Base-by-base conservation (phyloP, 2,888 invertebrate genomes). In the Osmoderma eremita region DNA sequence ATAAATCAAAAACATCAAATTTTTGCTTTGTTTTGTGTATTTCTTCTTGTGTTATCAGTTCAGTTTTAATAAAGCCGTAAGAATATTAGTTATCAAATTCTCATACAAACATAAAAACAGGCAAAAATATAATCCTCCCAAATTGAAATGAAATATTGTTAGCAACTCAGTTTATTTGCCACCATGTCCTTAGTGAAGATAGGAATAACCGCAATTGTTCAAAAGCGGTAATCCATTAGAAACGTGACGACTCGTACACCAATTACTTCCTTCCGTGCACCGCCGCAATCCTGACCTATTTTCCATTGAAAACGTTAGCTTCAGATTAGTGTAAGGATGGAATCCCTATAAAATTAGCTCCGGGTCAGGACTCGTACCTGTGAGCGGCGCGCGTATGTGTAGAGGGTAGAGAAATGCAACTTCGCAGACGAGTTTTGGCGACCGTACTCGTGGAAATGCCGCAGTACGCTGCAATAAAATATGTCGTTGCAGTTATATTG, bases 211-310 rank as follows among this genome's bases (percentile, higher is more conserved):
- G 10, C 30, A 61, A 61, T 48, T 36, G 24, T 36, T 30, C 36
- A n/a, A 61, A 45, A 18, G 45, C 36, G 30, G 20, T 45, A 58
- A 45, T 58, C 45, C 45, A 58, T 58, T 45, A 45, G 15, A 15
- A 41, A 13, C 8, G 30, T 8, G 24, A 12, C 36, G 30, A 45
- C 53, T 53, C 38, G 38, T 17, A 38, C 48, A 42, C 6, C 45
- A 36, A 61, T 45, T 61, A 61, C 5, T 8, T 30, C 30, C 30
- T 30, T 22, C n/a, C 24, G 17, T 3, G 17, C n/a, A 45, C 45
- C 24, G 12, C 13, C 36, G 42, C 17, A 58, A 30, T 58, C 45
- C 24, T 45, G 42, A 45, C 17, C 42, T 24, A 58, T 45, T 61
- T 30, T 45, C 15, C n/a, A 30, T 30, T 18, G 45, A 61, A 36